Evolutionary conservation across 2,113 vertebrate species (phyloP).

Genomic region (Oncorhynchus nerka): DNA sequence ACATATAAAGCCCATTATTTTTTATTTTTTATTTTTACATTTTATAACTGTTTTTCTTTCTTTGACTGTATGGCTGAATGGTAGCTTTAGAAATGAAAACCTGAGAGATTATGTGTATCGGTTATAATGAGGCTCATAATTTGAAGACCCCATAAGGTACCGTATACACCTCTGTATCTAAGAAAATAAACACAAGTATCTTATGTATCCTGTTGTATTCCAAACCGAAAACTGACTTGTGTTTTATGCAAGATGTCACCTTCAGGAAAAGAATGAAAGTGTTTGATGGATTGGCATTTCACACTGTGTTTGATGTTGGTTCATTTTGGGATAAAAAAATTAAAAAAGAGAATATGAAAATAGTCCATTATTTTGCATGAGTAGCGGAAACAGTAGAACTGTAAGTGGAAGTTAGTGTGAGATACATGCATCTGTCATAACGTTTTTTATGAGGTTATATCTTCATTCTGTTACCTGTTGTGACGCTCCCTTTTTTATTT

Average conservation of each 20-base stretch:
- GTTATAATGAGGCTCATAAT: conserved; percentile 8
- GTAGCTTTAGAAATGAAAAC: background rate
- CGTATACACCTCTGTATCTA: conserved; percentile 61
- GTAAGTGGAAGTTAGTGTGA: conserved; percentile 82
- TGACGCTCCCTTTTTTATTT: conserved; percentile 12
- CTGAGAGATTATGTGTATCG: background rate
- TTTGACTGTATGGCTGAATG: too few species aligned
- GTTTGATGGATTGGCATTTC: conserved; percentile 77
- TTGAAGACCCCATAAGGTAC: conserved; percentile 36
- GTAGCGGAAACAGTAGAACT: conserved; percentile 76
- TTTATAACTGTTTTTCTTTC: background rate
- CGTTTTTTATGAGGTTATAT: conserved; percentile 67
- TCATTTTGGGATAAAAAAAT: conserved; percentile 78
- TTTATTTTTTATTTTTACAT: background rate
- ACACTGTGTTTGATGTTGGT: conserved; percentile 78
- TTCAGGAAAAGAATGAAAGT: conserved; percentile 60
- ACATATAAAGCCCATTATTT: background rate
- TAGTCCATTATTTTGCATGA: conserved; percentile 88
- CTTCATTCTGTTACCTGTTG: conserved; percentile 76
- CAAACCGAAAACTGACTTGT: conserved; percentile 74
- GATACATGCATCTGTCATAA: conserved; percentile 74
- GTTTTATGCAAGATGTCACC: conserved; percentile 69
- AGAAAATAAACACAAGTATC: conserved; percentile 48
- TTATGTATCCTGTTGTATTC: conserved; percentile 74
- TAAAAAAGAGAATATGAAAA: conserved; percentile 59